Evolutionary conservation across 2,113 vertebrate species (phyloP), one percentile per base, ranked within the genome.

Genomic region (Heterotilapia buettikoferi): DNA sequence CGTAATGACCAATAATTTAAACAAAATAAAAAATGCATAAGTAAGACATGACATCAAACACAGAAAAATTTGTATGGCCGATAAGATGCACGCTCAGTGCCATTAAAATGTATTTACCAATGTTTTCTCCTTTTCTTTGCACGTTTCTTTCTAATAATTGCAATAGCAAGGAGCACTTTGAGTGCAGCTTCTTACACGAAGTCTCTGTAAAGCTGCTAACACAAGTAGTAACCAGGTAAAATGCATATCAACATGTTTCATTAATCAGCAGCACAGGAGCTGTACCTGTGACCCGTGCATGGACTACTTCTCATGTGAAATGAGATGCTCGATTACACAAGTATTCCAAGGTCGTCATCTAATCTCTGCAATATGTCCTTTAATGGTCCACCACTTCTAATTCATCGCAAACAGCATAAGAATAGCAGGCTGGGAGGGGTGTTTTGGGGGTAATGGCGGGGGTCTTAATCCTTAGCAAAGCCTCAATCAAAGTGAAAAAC

Each of bases 401-500:
- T 92, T 92, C 82, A 93, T 53, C 52, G 45, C 78, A 88, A 76
- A 73, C 53, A 86, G 52, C 24, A 63, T 18, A 88, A 85, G 84
- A 92, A 92, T 94, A 86, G 84, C 66, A 83, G 80, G 87, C 83
- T 21, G 76, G 81, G 86, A 9, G 19, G 40, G 56, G 89, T 33
- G 9, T 63, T 36, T 63, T 33, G 29, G 57, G 56, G 29, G 29
- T 61, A 61, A 61, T 61, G 29, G 57, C 5, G 1, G 59, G 59
- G 89, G 47, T 56, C 87, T 94, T 97, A 97, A 97, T 97, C 96
- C 91, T 90, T 71, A 93, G 57, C 93, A 95, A 97, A 95, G 96
- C 93, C 91, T 90, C 95, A 97, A 96, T 97, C 95, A 97, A 97
- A 97, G 96, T 96, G 94, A 94, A 97, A 97, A 97, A 96, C 97